Evolutionary conservation across 2,888 invertebrate species (phyloP), one percentile per base, ranked within the genome.

Genomic region (Acronicta leporina): DNA sequence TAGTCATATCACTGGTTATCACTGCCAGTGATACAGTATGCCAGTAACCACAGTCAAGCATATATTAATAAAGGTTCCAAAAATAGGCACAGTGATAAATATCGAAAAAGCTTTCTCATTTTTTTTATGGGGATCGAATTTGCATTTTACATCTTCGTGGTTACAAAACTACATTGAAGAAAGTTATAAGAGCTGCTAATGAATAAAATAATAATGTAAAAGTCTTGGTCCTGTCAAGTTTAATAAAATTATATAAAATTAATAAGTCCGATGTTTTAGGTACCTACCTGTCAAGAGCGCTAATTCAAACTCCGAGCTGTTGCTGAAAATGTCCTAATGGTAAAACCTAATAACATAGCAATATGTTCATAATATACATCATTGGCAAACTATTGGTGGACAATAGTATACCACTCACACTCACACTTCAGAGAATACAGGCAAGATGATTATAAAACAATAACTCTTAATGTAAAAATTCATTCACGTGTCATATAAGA

Each of bases 401-500:
- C 3, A 30, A 5, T 30, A 9, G 7, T 11, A 33, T 11, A 11
- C 0, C 0, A 33, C 9, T 30, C 11, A 1, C 0, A n/a, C 38
- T 38, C 6, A n/a, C 6, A 38, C n/a, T n/a, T 38, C n/a, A 13
- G n/a, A 6, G n/a, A n/a, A 38, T 35, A 35, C 13, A 13, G 35
- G 35, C 5, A 11, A 35, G n/a, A 35, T n/a, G 35, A 35, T 35
- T 35, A 25, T 42, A 43, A 51, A 50, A 58, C 16, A 65, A 27
- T 10, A 9, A 33, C 9, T 10, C 10, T 10, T 10, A 4, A 33
- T 11, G 11, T 33, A 33, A 33, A 11, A 33, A 41, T 40, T 38
- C n/a, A 72, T 60, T 44, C 72, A 53, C 52, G 56, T 56, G 14
- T 35, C 25, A 30, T 55, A 40, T 30, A 15, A 47, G 66, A 70